Evolutionary conservation across 2,797 vertebrate species (phyloP).

Genomic region (Sebastolobus altivelis): DNA sequence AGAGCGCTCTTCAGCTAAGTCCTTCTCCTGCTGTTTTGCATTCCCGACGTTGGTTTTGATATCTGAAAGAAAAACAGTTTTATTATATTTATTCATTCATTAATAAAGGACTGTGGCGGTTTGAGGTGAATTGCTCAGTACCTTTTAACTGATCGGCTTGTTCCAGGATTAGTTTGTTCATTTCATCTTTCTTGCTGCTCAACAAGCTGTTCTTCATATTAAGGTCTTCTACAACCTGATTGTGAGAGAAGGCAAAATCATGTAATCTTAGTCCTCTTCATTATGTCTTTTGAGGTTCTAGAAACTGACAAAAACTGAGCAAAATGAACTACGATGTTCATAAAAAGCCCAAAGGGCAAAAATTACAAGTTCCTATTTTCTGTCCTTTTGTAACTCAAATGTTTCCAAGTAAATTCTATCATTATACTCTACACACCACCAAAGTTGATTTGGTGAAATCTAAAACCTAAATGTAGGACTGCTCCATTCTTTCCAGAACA

Average conservation of each 20-base stretch:
- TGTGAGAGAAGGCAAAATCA: neutral
- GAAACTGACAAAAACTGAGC: neutral
- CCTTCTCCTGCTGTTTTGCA: slow-evolving; percentile 89
- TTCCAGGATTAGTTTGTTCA: slow-evolving; percentile 88
- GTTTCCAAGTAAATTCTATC: neutral
- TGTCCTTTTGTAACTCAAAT: neutral
- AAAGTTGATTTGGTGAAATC: neutral
- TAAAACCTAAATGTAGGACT: neutral
- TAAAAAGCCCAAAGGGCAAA: neutral
- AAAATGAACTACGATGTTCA: neutral
- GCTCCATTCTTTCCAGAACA: neutral
- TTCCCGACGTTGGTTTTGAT: slow-evolving; percentile 85
- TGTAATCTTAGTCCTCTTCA: neutral
- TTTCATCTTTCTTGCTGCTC: slow-evolving; percentile 90
- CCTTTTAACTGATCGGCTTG: slow-evolving; percentile 91
- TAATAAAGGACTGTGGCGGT: neutral
- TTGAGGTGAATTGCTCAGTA: slow-evolving; percentile 56
- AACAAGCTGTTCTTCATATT: slow-evolving; percentile 91
- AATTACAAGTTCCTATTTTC: neutral
- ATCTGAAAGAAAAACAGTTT: slow-evolving; percentile 54
- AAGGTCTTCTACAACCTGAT: slow-evolving; percentile 90
- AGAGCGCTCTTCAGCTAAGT: slow-evolving; percentile 91
- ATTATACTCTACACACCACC: neutral
- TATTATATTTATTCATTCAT: slow-evolving; percentile 1
- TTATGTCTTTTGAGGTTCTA: neutral